Evolutionary conservation across 2,113 vertebrate genomes (phyloP).

Genomic region (Serilophus lunatus): DNA sequence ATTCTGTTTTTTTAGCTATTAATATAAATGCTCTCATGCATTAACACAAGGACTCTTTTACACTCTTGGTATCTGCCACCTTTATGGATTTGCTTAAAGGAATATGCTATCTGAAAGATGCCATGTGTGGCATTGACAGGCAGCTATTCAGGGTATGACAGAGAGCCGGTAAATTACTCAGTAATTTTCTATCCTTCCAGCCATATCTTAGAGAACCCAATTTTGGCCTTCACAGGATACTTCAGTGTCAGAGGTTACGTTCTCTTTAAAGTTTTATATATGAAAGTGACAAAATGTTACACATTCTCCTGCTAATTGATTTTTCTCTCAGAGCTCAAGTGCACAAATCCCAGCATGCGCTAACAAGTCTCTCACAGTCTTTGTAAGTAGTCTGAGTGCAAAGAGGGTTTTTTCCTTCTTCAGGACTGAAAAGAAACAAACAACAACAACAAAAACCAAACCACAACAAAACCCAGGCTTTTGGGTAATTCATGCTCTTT

Average conservation of each 20-base stretch:
- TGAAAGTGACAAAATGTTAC: background rate
- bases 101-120: constrained; percentile 33
- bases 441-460: too few relatives aligned
- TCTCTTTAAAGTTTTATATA: constrained; percentile 10
- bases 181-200: background rate
- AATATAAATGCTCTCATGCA: background rate
- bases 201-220: background rate
- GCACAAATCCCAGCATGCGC: background rate
- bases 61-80: background rate
- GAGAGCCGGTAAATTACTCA: constrained; percentile 54
- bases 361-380: background rate
- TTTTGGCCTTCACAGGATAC: background rate
- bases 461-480: background rate
- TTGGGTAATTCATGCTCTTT: background rate
- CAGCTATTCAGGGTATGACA: constrained; percentile 8
- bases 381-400: background rate
- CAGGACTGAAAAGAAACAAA: background rate
- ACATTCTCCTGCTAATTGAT: constrained; percentile 12
- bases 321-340: background rate
- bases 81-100: constrained; percentile 29
- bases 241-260: constrained; percentile 3
- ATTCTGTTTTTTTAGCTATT: background rate
- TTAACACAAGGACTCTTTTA: background rate
- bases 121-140: constrained; percentile 25
- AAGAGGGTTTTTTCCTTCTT: background rate